Base-by-base conservation (phyloP, 2,113 vertebrate genomes). In the Pachypanchax playfairii region DNA sequence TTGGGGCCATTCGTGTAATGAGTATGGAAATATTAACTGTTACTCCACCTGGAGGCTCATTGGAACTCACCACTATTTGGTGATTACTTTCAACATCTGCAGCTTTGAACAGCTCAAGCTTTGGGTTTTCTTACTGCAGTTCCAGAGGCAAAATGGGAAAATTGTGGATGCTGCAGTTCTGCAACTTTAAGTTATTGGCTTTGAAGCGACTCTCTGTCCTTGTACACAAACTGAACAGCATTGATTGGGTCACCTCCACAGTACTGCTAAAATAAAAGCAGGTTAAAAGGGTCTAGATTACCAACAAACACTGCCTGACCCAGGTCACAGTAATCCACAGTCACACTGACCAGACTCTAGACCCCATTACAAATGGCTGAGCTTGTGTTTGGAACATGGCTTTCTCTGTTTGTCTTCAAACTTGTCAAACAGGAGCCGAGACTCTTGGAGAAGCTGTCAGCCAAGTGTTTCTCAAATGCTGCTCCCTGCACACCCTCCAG, bases 351-450 rank as follows among this genome's bases (percentile, higher is more conserved):
- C 26, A 8, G 62, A 46, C 64, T 52, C 47, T 4, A 18, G 39
- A 38, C 55, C 26, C 24, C 22, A 42, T 56, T 73, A 39, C 12
- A 60, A 46, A 28, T 10, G 46, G 3, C 41, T 52, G 70, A 53
- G 53, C 53, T 60, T 31, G 25, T 33, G 39, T 33, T 57, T 5
- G 6, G 29, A 55, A 55, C 62, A 66, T 43, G 28, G 46, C n/a
- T 53, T 22, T 26, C 47, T 5, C 17, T 11, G n/a, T 29, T 52
- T 52, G 53, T 58, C 68, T 68, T 59, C 57, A 68, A 71, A 61
- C 39, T 70, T 50, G 60, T 39, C 20, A 24, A 65, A 36, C 69
- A 55, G 51, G 20, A 65, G 60, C 20, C 4, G 62, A 70, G 66
- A 63, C 29, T 33, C 54, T 67, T 17, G 20, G 18, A 24, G 15